A percentile compares a stretch with the other conserved stretches of the same genome.
These are phyloP conservation scores for Sphenopsis melanotis DNA, from an alignment of 2,797 vertebrate genomes.

Conservation along the genomic window DNA sequence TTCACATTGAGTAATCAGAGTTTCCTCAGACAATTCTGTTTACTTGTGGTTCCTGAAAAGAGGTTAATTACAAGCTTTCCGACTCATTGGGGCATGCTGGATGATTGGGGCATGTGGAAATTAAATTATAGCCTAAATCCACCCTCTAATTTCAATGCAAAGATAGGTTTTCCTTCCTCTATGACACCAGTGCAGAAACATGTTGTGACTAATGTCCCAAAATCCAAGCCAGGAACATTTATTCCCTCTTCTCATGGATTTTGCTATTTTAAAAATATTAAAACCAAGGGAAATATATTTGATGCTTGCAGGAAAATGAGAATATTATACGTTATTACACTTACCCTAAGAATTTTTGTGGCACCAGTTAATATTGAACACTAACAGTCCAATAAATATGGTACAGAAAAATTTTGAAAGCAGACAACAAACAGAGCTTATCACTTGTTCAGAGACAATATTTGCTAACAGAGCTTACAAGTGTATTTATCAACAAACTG, in stretches of 20 bases:
- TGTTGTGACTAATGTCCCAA: not conserved
- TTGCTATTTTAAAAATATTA: not conserved
- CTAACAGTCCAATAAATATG: not conserved
- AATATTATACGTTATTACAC: not conserved
- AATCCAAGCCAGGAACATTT: not conserved
- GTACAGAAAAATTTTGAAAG: not conserved
- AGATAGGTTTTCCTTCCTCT: not conserved
- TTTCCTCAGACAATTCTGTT: not conserved
- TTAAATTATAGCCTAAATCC: conserved; percentile 5
- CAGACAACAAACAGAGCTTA: not conserved
- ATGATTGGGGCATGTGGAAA: not conserved
- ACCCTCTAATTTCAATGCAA: not conserved
- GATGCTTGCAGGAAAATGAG: not conserved
- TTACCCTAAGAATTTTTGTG: not conserved
- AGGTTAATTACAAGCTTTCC: conserved; percentile 12
- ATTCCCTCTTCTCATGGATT: not conserved
- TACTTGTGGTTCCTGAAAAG: not conserved
- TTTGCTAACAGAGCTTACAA: not conserved
- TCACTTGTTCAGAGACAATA: not conserved
- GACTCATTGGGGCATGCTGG: not conserved
- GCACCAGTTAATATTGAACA: not conserved
- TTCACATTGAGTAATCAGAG: not conserved
- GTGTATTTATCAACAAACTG: not conserved
- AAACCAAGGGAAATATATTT: not conserved
- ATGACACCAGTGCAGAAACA: conserved; percentile 17